A percentile compares a stretch with the other conserved stretches of the same genome.
Conservation (phyloP, 92 coral and sea anemone species). For the Palythoa grandiflora region DNA sequence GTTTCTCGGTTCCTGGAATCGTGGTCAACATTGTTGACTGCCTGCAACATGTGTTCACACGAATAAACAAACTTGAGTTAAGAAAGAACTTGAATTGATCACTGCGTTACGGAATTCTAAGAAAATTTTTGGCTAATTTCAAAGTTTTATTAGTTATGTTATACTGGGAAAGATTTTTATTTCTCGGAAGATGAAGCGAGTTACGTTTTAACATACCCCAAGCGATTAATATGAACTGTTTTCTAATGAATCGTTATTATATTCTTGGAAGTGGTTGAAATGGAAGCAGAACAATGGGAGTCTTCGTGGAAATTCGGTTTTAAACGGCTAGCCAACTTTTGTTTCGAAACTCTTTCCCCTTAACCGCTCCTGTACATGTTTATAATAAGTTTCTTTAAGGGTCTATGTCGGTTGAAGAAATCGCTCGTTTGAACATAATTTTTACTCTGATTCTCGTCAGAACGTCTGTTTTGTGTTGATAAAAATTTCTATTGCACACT, state of each 20-base stretch:
- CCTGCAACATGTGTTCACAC: not conserved
- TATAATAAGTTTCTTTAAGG: not conserved
- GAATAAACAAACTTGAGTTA: not conserved
- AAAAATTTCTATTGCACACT: not conserved
- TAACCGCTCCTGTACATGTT: not conserved
- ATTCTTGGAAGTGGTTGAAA: not conserved
- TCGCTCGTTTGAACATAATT: too few relatives aligned
- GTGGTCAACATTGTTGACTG: not conserved
- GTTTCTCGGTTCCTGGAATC: conserved; percentile 1
- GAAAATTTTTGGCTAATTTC: not conserved
- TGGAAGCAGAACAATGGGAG: not conserved
- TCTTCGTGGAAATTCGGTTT: not conserved
- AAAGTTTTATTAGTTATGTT: not conserved
- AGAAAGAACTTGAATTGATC: too few relatives aligned
- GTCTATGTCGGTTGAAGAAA: too few relatives aligned
- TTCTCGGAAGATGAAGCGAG: not conserved
- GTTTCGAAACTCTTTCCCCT: not conserved
- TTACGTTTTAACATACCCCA: not conserved
- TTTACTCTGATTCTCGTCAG: too few relatives aligned
- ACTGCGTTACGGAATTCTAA: not conserved
- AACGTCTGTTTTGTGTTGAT: not conserved
- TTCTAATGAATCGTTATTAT: not conserved
- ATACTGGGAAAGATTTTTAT: not conserved
- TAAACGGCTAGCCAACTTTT: not conserved
- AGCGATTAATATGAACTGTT: not conserved